Evolutionary conservation across 2,113 vertebrate species (phyloP).

Genomic region (Daubentonia madagascariensis): DNA sequence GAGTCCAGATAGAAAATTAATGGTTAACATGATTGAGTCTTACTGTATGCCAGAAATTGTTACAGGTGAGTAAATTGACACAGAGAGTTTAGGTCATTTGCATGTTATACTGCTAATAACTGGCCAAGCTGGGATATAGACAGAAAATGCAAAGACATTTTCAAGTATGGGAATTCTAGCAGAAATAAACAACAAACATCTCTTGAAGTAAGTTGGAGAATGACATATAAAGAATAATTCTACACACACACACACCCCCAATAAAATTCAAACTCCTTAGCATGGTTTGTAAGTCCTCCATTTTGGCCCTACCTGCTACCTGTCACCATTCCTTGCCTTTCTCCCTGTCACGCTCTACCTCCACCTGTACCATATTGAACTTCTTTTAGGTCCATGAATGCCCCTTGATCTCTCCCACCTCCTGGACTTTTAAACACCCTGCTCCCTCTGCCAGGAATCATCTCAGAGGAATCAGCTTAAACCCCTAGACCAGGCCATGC

Average conservation of each 20-base stretch:
- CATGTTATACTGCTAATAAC: background rate
- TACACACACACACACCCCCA: background rate
- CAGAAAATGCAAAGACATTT: background rate
- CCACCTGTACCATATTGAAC: background rate
- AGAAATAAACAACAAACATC: background rate
- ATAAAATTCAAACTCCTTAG: background rate
- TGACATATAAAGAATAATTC: slow-evolving; percentile 6
- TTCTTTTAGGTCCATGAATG: background rate
- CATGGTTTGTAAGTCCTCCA: background rate
- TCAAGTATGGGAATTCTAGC: background rate
- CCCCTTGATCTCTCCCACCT: background rate
- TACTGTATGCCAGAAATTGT: background rate
- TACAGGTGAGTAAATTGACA: background rate
- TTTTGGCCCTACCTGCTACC: background rate
- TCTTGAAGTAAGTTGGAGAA: background rate
- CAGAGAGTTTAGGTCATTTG: background rate
- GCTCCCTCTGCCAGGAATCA: background rate
- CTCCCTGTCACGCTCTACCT: background rate
- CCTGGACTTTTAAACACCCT: background rate
- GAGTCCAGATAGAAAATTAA: background rate
- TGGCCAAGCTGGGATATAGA: background rate
- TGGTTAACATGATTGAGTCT: background rate
- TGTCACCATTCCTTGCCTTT: background rate
- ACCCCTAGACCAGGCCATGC: background rate
- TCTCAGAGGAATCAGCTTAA: background rate